Conservation (phyloP, 2,113 vertebrate genomes). For the Toxotes chatareus region DNA sequence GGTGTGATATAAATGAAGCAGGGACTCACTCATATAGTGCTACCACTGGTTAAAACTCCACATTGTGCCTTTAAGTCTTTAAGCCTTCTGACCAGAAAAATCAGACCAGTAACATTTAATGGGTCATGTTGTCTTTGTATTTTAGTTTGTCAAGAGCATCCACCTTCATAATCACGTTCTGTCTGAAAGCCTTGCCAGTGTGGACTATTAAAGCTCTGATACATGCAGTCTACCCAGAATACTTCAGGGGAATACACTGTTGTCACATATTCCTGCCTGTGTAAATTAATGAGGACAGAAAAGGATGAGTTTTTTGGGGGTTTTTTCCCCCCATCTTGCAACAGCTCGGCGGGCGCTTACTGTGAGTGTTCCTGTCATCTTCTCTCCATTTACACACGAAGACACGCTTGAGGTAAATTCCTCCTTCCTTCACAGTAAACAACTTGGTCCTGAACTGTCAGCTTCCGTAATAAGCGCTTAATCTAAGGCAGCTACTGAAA, state of each 20-base stretch:
- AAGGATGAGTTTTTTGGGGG: constrained; percentile 18
- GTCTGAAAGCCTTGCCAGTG: not conserved
- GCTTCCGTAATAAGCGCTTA: constrained; percentile 40
- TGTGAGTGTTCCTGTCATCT: constrained; percentile 39
- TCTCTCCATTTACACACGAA: constrained; percentile 29
- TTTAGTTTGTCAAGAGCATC: not conserved
- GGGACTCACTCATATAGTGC: not conserved
- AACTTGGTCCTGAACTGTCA: constrained; percentile 40
- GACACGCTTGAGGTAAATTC: constrained; percentile 53
- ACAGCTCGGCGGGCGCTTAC: not conserved
- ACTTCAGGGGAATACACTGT: constrained; percentile 10
- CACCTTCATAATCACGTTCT: not conserved
- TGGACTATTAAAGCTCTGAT: not conserved
- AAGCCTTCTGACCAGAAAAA: not conserved
- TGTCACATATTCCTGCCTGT: constrained; percentile 19
- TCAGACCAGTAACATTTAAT: not conserved
- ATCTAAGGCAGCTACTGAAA: constrained; percentile 21
- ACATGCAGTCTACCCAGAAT: not conserved
- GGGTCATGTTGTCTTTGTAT: not conserved
- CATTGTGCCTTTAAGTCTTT: not conserved
- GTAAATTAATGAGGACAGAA: constrained; percentile 46
- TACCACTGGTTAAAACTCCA: not conserved
- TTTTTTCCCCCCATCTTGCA: not conserved
- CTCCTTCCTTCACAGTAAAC: constrained; percentile 40
- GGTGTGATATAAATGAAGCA: not conserved